Evolutionary conservation across 2,888 invertebrate species (phyloP).

Genomic region (Pelosia muscerda): DNA sequence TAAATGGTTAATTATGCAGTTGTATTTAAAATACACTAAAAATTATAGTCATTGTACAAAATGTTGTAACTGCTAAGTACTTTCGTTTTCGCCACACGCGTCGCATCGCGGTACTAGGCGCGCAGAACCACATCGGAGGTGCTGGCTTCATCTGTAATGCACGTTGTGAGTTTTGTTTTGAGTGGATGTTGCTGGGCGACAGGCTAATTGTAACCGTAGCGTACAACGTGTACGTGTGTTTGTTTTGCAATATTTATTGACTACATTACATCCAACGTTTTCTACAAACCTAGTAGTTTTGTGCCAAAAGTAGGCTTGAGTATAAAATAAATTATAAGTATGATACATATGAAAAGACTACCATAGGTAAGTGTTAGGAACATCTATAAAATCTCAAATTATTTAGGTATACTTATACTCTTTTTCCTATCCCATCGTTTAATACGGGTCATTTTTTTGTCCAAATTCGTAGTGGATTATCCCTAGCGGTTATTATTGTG

Average conservation of each 20-base stretch:
- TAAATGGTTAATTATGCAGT: constrained; percentile 13
- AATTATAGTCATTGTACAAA: constrained; percentile 48
- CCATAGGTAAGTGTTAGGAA: no score
- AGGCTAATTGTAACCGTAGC: constrained; percentile 11
- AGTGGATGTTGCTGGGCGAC: constrained; percentile 47
- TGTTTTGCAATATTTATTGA: constrained; percentile 39
- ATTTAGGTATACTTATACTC: background rate
- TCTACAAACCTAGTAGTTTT: constrained; percentile 13
- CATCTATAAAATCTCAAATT: constrained; percentile 2
- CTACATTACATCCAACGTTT: constrained; percentile 11
- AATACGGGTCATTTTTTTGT: background rate
- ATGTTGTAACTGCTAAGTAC: constrained; percentile 52
- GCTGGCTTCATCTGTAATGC: constrained; percentile 28
- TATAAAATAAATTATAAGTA: background rate
- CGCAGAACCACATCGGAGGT: constrained; percentile 22
- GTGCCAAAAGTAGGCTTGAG: background rate
- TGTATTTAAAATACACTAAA: constrained; percentile 31
- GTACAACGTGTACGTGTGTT: constrained; percentile 32
- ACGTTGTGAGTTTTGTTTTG: constrained; percentile 47
- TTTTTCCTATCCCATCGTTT: background rate
- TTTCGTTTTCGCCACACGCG: constrained; percentile 65
- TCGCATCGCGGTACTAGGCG: constrained; percentile 49
- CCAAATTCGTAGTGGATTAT: background rate
- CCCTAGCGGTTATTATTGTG: background rate
- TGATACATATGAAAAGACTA: no score